Evolutionary conservation across 2,113 vertebrate species (phyloP).

Genomic region (Erpornis zantholeuca): DNA sequence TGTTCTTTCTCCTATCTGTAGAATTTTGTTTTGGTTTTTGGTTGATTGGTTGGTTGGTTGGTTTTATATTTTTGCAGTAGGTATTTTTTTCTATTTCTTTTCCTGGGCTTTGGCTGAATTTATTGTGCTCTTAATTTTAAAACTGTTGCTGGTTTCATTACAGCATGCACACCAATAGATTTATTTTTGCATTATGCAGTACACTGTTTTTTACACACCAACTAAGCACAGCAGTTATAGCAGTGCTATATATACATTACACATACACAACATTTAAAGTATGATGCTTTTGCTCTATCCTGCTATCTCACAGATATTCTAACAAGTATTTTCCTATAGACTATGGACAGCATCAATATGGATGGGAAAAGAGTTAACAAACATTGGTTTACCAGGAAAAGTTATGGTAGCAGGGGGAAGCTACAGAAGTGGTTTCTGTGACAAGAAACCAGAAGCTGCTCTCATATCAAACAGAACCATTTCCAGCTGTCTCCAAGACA

Average conservation of each 20-base stretch:
- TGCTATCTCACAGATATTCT: background rate
- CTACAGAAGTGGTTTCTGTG: background rate
- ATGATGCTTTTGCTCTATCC: background rate
- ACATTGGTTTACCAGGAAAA: background rate
- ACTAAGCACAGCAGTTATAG: background rate
- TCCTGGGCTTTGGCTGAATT: background rate
- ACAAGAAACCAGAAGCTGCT: background rate
- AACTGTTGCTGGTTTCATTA: background rate
- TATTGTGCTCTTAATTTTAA: background rate
- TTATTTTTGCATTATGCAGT: background rate
- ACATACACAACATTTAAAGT: background rate
- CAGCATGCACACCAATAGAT: background rate
- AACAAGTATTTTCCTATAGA: background rate
- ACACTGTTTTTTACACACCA: background rate
- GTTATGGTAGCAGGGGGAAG: rapidly evolving
- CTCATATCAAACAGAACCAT: background rate
- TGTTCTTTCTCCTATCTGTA: background rate
- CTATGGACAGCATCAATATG: background rate
- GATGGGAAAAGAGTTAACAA: background rate
- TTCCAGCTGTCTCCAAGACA: background rate
- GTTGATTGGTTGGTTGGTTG: background rate
- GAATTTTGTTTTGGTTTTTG: background rate
- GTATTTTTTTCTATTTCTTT: background rate
- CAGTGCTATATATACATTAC: too few species aligned
- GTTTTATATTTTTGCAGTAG: background rate